Base-by-base conservation (phyloP, 2,797 vertebrate genomes). In the Danio jaintianensis region DNA sequence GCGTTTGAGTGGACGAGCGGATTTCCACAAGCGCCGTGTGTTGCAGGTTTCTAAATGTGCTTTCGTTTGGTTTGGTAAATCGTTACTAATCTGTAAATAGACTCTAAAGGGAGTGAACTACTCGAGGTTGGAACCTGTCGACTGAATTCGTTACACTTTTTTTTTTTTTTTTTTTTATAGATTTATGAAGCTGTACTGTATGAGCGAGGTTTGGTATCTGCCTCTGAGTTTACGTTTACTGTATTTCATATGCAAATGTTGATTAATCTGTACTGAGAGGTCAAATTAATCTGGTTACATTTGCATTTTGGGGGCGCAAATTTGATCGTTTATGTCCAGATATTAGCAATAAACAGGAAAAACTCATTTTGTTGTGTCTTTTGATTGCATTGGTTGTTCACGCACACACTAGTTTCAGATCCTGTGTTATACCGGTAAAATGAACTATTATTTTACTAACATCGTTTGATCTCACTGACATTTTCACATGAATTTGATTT, bases 291-390 rank as follows among this genome's bases (percentile, higher is more conserved):
- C 83, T 84, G 85, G 86, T 85, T 69, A 77, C 76, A 82, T 86
- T 86, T 89, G 86, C 82, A 84, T 86, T 89, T 89, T 87, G 53
- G 7, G 82, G 81, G 86, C 86, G 29, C 29, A 29, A 85, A 86
- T 87, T 82, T 80, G 71, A 84, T 79, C 43, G 69, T 83, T 82
- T 82, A 53, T 81, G 78, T 85, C 36, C 43, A 85, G 81, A 84
- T 86, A 85, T 86, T 85, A 88, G 87, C 88, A 89, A 89, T 89
- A 89, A 89, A 89, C 82, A 78, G 72, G 56, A 81, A 77, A 79
- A 61, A 75, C 36, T 12, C 12, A 56, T 69, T 42, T 73, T 58
- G 3, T 59, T 16, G 50, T 68, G 55, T 8, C 10, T 45, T 62
- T 18, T 52, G n/a, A 68, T 74, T 61, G 38, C 16, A 47, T 47